Conservation (phyloP, 2,113 vertebrate species). For the Tragelaphus buxtoni region DNA sequence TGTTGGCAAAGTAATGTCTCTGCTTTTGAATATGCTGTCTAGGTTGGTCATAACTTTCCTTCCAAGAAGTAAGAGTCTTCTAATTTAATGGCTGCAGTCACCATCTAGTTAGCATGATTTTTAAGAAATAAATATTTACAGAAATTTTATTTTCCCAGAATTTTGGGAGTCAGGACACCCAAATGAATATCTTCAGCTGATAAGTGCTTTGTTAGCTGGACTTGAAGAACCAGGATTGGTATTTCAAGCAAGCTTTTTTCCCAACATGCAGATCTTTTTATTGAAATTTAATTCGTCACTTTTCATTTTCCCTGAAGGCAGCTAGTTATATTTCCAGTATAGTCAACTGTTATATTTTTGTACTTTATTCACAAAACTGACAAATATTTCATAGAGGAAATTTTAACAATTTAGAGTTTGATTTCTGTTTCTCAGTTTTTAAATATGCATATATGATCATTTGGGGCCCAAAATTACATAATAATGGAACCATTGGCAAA, state of each 20-base stretch:
- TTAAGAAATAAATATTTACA: neutral
- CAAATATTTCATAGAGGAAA: neutral
- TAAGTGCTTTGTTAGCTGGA: neutral
- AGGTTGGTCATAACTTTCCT: too few relatives aligned
- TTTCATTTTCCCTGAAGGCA: neutral
- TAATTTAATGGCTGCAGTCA: too few relatives aligned
- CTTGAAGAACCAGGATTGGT: neutral
- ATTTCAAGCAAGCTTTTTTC: neutral
- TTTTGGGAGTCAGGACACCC: neutral
- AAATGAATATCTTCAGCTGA: neutral
- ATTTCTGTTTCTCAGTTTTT: neutral
- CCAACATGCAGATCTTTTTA: neutral
- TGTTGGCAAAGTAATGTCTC: too few relatives aligned
- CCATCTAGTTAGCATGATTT: neutral
- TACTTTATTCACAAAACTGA: neutral
- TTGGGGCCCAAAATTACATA: neutral
- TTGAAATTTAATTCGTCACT: neutral
- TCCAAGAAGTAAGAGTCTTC: too few relatives aligned
- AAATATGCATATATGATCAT: neutral
- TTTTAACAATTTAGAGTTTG: slow-evolving; percentile 4
- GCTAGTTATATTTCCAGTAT: neutral
- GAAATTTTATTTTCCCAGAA: neutral
- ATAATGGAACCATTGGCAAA: neutral
- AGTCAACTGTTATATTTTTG: neutral
- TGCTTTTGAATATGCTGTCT: too few relatives aligned